Evolutionary conservation across 2,888 invertebrate species (phyloP).

Genomic region (Cephus rjabovi): DNA sequence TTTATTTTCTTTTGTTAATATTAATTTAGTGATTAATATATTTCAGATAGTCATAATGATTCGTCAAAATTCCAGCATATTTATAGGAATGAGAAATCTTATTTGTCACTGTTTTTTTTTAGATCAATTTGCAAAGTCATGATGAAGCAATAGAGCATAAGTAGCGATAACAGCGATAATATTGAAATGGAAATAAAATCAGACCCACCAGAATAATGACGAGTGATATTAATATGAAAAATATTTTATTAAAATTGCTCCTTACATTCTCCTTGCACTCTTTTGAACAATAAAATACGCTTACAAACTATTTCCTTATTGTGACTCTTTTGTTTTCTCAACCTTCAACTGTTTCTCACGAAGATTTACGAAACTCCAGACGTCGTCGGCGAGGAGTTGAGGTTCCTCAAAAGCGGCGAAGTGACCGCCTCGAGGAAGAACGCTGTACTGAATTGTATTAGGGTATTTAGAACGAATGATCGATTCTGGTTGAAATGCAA

Average conservation of each 20-base stretch:
- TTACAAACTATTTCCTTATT: neutral
- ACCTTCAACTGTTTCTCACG: slow-evolving; percentile 24
- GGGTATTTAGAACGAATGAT: slow-evolving; percentile 72
- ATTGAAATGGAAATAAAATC: neutral
- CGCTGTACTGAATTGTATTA: slow-evolving; percentile 77
- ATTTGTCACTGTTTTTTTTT: neutral
- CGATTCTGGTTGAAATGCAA: slow-evolving; percentile 72
- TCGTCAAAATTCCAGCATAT: neutral
- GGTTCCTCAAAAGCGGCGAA: slow-evolving; percentile 89
- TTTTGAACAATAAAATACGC: neutral
- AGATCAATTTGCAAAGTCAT: neutral
- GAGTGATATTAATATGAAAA: neutral
- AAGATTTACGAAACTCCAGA: slow-evolving; percentile 73
- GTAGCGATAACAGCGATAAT: neutral
- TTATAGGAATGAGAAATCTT: neutral
- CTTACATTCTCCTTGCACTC: neutral
- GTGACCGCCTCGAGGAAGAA: slow-evolving; percentile 82
- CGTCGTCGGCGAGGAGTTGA: slow-evolving; percentile 75
- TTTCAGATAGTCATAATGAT: neutral
- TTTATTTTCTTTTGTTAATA: no score
- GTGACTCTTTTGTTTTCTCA: slow-evolving; percentile 11
- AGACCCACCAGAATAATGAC: neutral
- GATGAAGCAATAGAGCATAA: neutral
- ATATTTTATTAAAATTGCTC: neutral
- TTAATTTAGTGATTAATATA: neutral